A percentile compares a stretch with the other conserved stretches of the same genome.
Evolutionary conservation across 2,113 vertebrate genomes (phyloP).

Genomic region (Reinhardtius hippoglossoides): DNA sequence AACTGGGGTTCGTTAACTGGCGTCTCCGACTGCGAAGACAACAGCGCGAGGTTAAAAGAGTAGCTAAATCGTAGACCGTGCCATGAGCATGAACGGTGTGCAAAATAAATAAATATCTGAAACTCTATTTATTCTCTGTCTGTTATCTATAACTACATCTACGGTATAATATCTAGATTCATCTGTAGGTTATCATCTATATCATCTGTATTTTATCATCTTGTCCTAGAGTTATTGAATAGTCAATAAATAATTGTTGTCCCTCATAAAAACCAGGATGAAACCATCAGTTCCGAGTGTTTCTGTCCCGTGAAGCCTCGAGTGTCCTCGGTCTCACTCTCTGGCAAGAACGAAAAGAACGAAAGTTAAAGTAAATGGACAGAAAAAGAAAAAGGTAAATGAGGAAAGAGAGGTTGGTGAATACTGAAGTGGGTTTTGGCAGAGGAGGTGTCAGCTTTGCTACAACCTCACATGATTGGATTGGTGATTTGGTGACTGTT

Average conservation of each 20-base stretch:
- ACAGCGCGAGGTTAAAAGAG: conserved; percentile 53
- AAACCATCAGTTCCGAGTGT: not conserved
- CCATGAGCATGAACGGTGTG: conserved; percentile 51
- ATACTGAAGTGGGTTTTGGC: conserved; percentile 51
- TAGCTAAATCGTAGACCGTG: conserved; percentile 41
- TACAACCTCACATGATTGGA: conserved; percentile 55
- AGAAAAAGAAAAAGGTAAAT: conserved; percentile 12
- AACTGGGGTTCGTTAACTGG: conserved; percentile 58
- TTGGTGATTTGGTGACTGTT: conserved; percentile 54
- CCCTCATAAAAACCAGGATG: conserved; percentile 34
- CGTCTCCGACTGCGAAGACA: conserved; percentile 44
- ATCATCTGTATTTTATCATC: conserved; percentile 61
- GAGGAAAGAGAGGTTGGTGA: conserved; percentile 25
- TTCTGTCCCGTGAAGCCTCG: conserved; percentile 40
- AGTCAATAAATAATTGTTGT: conserved; percentile 53
- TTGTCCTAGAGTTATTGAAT: conserved; percentile 64
- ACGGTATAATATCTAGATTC: conserved; percentile 59
- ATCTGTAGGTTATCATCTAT: conserved; percentile 61
- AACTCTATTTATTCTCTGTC: conserved; percentile 59
- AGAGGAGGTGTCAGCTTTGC: conserved; percentile 59
- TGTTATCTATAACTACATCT: conserved; percentile 67
- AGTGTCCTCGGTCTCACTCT: conserved; percentile 18
- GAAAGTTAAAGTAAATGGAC: conserved; percentile 26
- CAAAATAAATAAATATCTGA: conserved; percentile 69
- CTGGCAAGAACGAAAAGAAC: conserved; percentile 29